Evolutionary conservation across 2,797 vertebrate species (phyloP).

Genomic region (Novumbra hubbsi): DNA sequence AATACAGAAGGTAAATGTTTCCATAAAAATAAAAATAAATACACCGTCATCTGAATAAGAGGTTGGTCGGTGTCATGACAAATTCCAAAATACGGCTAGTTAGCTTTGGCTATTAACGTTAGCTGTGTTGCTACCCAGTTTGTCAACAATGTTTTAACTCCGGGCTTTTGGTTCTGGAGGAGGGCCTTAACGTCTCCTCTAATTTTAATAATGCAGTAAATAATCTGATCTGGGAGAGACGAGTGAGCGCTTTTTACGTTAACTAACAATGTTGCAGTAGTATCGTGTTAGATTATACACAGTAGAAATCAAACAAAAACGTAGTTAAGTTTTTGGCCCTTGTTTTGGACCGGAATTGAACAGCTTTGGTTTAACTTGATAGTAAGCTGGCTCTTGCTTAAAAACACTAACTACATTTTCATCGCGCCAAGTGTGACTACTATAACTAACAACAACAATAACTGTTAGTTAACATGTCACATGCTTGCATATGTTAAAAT

Average conservation of each 20-base stretch:
- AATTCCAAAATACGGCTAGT: conserved; percentile 27
- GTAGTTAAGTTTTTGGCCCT: no score
- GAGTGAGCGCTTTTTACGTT: no score
- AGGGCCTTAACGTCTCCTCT: no score
- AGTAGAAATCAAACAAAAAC: no score
- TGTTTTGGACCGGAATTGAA: not conserved
- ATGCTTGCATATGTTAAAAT: no score
- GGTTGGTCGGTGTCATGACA: conserved; percentile 14
- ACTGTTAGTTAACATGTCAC: not conserved
- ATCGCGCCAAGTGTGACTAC: not conserved
- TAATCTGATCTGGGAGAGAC: no score
- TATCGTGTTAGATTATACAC: no score
- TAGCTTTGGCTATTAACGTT: not conserved
- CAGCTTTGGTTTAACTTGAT: not conserved
- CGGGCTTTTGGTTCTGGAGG: no score
- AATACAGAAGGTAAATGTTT: conserved; percentile 69
- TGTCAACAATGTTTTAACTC: not conserved
- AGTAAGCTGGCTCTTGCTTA: not conserved
- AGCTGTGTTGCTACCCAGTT: not conserved
- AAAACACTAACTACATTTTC: not conserved
- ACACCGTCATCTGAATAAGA: conserved; percentile 24
- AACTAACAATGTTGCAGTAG: no score
- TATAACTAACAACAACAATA: not conserved
- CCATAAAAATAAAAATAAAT: not conserved
- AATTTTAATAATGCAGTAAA: no score